Evolutionary conservation across 1,140 invertebrate species (phyloP), one percentile per base, ranked within the genome.

Genomic region (Scaptomyza pallida): DNA sequence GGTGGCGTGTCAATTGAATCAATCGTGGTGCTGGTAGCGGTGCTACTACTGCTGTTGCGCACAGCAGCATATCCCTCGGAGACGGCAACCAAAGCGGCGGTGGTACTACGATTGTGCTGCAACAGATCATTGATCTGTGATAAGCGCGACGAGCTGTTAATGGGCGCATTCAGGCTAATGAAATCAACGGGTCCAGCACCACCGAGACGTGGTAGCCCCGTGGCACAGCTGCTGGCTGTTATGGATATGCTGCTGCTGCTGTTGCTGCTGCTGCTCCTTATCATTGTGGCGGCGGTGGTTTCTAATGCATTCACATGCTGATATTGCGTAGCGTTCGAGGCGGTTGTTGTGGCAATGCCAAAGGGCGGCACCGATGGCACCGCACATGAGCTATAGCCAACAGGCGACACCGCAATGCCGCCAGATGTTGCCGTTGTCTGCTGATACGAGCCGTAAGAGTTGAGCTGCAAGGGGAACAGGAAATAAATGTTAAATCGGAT

Each of bases 81-180:
- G 26, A 91, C 86, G 6, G 89, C 82, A 17, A 91, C 82, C 50
- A 91, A 48, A 12, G 89, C 86, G 37, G 79, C 75, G 47, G 86
- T 90, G 15, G 88, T 83, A 67, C 77, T 91, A 9, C 90, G 90
- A 75, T 90, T 91, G 50, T 90, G 85, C 57, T 91, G 88, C 64
- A 91, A 41, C 55, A 91, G 63, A 81, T 91, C 88, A 40, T 91
- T 91, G 13, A 91, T 91, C 73, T 91, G 90, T 2, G 86, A 89
- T 12, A 91, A 61, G 37, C 90, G 85, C 44, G 90, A 83, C 47
- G 88, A 90, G 59, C 88, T 91, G 60, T 72, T 63, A 48, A 76
- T 65, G 40, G 90, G 75, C 48, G 90, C 62, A 52, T 72, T 89
- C 16, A 91, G 47, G 45, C 68, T 88, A 6, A 91, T 91, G 48